These are phyloP conservation scores for Cosmia trapezina DNA, from an alignment of 2,888 invertebrate genomes.

Conservation along the genomic window DNA sequence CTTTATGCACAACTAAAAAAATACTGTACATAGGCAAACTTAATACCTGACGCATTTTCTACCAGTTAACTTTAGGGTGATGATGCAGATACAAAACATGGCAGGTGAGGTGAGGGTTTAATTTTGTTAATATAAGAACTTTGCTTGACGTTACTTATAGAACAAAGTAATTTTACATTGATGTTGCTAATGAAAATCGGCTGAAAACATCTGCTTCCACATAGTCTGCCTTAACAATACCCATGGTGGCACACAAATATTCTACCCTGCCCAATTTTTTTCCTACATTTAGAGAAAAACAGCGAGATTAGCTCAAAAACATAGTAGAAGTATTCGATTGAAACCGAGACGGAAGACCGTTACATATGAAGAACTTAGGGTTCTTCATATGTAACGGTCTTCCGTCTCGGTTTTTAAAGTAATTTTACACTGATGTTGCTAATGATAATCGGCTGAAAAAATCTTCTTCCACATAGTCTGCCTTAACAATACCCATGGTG, in stretches of 20 bases:
- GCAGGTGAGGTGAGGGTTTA: no score
- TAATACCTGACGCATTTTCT: no score
- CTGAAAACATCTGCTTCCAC: no score
- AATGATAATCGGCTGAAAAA: not conserved
- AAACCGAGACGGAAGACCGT: slow-evolving; percentile 44
- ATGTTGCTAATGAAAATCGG: not conserved
- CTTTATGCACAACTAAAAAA: no score
- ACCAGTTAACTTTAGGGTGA: no score
- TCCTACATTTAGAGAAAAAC: slow-evolving; percentile 13
- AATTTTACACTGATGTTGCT: not conserved
- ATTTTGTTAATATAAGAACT: no score
- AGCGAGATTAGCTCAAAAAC: slow-evolving; percentile 17
- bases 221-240: not conserved
- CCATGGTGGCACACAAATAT: not conserved
- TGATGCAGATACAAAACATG: no score
- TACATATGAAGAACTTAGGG: slow-evolving; percentile 52
- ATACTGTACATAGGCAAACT: no score
- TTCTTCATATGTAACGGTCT: no score
- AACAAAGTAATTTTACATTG: not conserved
- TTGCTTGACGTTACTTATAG: not conserved
- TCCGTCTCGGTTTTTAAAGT: no score
- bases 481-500: not conserved
- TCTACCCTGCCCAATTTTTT: not conserved
- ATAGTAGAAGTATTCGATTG: slow-evolving; percentile 50
- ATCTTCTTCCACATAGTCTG: not conserved